Conservation (phyloP, 1,140 invertebrate genomes). For the Euura lappo region DNA sequence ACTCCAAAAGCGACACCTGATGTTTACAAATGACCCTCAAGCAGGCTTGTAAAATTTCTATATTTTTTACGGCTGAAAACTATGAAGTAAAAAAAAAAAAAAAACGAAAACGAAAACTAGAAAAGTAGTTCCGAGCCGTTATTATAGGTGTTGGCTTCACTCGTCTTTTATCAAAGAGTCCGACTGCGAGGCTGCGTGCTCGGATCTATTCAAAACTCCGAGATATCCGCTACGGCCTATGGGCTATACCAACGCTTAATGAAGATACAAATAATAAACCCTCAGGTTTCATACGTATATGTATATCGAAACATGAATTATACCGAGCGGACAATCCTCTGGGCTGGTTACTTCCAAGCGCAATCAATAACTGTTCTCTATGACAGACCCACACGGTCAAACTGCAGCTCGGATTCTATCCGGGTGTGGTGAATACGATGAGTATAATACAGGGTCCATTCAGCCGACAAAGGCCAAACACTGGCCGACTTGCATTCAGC, state of each 20-base stretch:
- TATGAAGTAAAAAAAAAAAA: not conserved
- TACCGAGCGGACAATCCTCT: slow-evolving; percentile 33
- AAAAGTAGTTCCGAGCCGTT: not conserved
- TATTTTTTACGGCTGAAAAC: not conserved
- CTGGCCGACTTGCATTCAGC: slow-evolving; percentile 52
- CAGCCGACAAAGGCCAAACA: slow-evolving; percentile 55
- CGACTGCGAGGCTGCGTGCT: not conserved
- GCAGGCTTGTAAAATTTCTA: not conserved
- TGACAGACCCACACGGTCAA: slow-evolving; percentile 40
- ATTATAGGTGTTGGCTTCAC: not conserved
- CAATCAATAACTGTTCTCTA: slow-evolving; percentile 51
- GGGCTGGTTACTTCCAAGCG: slow-evolving; percentile 44
- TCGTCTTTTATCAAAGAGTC: not conserved
- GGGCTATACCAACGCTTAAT: slow-evolving; percentile 27
- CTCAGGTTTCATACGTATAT: not conserved
- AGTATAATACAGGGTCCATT: slow-evolving; percentile 43
- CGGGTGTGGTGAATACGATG: slow-evolving; percentile 51
- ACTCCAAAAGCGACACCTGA: not conserved
- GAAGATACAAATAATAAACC: slow-evolving; percentile 38
- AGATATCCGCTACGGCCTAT: not conserved
- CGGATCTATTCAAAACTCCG: slow-evolving; percentile 8
- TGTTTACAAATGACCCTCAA: slow-evolving; percentile 1
- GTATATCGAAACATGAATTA: slow-evolving; percentile 24
- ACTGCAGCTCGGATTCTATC: slow-evolving; percentile 15
- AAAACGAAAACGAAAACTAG: not conserved